Base-by-base conservation (phyloP, 2,797 vertebrate species). In the Anomalospiza imberbis region DNA sequence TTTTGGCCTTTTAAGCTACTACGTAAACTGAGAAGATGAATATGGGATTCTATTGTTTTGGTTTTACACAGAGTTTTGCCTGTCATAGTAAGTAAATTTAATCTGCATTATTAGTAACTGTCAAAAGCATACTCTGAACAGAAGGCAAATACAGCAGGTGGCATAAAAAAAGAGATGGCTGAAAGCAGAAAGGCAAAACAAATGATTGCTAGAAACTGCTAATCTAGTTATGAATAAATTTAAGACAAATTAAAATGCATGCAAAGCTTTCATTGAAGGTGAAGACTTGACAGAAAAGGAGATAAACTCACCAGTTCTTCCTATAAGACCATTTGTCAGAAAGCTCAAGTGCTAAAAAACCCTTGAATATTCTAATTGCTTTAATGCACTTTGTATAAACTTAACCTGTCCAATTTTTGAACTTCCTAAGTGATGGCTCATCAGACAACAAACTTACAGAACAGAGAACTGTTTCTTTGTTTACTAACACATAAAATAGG, bases 91-190 rank as follows among this genome's bases (percentile, higher is more conserved):
- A 96, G 92, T 92, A 97, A 97, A 97, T 97, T 96, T 97, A 97
- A 97, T 97, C 93, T 96, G 88, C 91, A 96, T 98, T 98, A 97
- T 98, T 98, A 97, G 95, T 97, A 97, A 97, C 96, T 98, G 97
- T 97, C 97, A 98, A 96, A 93, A 96, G 78, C 78, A 70, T 89
- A 89, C 79, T 97, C 95, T 94, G 93, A 97, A 80, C 97, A 97
- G 97, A 98, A 98, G 97, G 97, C 94, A 97, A 96, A 97, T 97
- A 97, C 89, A 97, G 97, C 97, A 97, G 97, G 97, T 98, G 96
- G 96, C 94, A 95, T 94, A 91, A 94, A 97, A 96, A 75, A 94
- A 54, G 85, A 94, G 76, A 97, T 91, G 93, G 34, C 83, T 97
- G 89, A 96, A 96, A 97, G 94, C 78, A 94, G 93, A 97, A 97